These are phyloP conservation scores for Cryptomyrus ogoouensis DNA, from an alignment of 2,113 vertebrate species.

Conservation along the genomic window DNA sequence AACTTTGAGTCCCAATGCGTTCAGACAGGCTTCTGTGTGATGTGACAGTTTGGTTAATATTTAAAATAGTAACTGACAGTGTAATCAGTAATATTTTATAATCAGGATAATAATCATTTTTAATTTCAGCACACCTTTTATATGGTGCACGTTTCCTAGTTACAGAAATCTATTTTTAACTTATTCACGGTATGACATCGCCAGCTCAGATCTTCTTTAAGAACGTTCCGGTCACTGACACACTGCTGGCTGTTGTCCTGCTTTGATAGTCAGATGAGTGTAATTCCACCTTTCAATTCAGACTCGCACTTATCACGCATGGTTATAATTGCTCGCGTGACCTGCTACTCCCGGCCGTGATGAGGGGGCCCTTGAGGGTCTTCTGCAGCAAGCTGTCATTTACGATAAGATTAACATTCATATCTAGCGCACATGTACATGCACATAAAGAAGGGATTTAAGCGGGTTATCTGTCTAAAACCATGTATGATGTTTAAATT, in stretches of 20 bases:
- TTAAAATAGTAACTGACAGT: background rate
- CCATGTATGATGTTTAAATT: slow-evolving; percentile 23
- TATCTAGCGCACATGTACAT: slow-evolving; percentile 9
- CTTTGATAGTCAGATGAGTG: background rate
- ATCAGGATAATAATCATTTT: background rate
- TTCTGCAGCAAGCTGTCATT: background rate
- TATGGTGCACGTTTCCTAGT: background rate
- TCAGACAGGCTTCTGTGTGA: background rate
- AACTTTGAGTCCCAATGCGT: background rate
- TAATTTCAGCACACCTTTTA: background rate
- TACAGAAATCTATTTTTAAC: background rate
- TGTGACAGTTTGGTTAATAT: background rate
- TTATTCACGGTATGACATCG: background rate
- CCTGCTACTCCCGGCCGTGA: background rate
- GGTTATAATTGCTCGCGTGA: background rate
- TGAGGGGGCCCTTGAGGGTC: background rate
- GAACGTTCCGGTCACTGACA: background rate
- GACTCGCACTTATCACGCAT: background rate
- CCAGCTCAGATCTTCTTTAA: background rate
- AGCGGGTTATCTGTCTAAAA: slow-evolving; percentile 5
- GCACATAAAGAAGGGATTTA: slow-evolving; percentile 9
- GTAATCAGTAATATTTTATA: background rate
- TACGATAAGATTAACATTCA: slow-evolving; percentile 7
- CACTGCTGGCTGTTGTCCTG: background rate
- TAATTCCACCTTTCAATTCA: background rate